Evolutionary conservation across 2,888 invertebrate genomes (phyloP).

Genomic region (Sphaerophoria taeniata): DNA sequence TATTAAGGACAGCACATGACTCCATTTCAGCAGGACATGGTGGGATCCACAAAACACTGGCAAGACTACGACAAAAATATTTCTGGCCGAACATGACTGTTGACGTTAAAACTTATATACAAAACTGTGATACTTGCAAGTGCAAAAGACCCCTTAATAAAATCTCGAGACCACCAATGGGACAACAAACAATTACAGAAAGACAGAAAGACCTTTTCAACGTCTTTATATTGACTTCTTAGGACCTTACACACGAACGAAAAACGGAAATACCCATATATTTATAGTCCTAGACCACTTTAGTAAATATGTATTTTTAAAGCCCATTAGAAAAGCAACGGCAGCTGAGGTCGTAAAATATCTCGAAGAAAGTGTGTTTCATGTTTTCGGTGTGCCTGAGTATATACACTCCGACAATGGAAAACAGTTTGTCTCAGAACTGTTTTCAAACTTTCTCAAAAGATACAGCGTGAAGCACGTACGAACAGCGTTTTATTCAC

Average conservation of each 20-base stretch:
- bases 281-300: slow-evolving; percentile 26
- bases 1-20: slow-evolving; percentile 22
- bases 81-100: too few species aligned
- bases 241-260: not conserved
- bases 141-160: too few species aligned
- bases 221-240: too few species aligned
- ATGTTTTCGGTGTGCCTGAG: slow-evolving; percentile 75
- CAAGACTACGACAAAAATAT: too few species aligned
- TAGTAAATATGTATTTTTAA: slow-evolving; percentile 50
- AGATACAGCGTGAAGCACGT: slow-evolving; percentile 64
- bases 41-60: too few species aligned
- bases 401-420: slow-evolving; percentile 76
- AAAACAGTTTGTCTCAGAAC: slow-evolving; percentile 69
- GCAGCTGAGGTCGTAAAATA: too few species aligned
- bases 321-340: slow-evolving; percentile 24
- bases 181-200: too few species aligned
- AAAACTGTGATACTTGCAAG: too few species aligned
- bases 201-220: too few species aligned
- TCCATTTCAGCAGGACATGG: slow-evolving; percentile 27
- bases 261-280: not conserved
- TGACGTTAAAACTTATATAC: too few species aligned
- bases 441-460: slow-evolving; percentile 52
- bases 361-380: too few species aligned
- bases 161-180: too few species aligned
- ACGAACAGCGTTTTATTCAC: slow-evolving; percentile 76